These are phyloP conservation scores for Agriopis marginaria DNA, from an alignment of 2,888 invertebrate species.

Conservation along the genomic window DNA sequence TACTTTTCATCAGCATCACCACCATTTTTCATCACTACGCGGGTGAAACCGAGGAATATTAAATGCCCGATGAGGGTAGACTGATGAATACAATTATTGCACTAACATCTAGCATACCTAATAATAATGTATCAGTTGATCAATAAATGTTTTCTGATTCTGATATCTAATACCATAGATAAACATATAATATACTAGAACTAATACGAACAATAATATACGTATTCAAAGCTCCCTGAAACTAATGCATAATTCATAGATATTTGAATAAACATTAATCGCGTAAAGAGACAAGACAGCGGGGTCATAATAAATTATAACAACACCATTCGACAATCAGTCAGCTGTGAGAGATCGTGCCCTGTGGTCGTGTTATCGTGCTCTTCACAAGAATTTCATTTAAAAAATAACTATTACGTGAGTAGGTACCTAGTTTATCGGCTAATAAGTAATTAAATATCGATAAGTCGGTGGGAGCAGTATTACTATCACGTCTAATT, in stretches of 20 bases:
- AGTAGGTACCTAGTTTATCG: neutral
- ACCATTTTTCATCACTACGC: too few species aligned
- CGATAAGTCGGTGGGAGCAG: neutral
- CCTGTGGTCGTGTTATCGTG: conserved; percentile 18
- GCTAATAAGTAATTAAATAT: conserved; percentile 10
- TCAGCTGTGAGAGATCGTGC: conserved; percentile 23
- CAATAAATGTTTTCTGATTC: too few species aligned
- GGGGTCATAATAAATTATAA: conserved; percentile 11
- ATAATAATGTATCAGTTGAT: too few species aligned
- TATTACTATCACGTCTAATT: neutral
- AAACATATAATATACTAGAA: too few species aligned
- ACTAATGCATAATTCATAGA: conserved; percentile 13
- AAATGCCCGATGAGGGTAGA: too few species aligned
- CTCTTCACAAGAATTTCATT: neutral
- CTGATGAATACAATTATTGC: too few species aligned
- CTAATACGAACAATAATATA: too few species aligned
- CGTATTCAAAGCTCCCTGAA: neutral
- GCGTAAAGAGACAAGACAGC: conserved; percentile 7
- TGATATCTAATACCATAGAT: too few species aligned
- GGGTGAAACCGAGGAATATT: too few species aligned
- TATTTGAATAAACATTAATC: conserved; percentile 15
- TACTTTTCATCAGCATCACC: too few species aligned
- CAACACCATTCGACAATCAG: conserved; percentile 16
- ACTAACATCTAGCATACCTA: too few species aligned
- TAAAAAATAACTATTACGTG: neutral